Percentiles rank a stretch among this genome's conserved stretches.
Conservation (phyloP, 2,113 vertebrate genomes). For the Pao palembangensis region DNA sequence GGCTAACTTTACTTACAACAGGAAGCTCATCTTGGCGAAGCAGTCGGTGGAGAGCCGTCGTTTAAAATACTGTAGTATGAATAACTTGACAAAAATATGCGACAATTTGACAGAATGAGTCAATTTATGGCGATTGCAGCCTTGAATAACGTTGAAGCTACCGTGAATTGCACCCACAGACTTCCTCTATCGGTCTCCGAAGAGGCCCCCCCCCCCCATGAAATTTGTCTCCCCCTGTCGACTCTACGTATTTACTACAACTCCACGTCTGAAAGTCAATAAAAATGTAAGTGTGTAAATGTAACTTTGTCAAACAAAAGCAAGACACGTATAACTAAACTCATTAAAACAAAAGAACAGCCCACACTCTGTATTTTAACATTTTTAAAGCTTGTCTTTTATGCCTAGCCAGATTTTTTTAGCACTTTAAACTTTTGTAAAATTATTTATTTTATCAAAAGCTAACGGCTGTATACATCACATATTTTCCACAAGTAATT, state of each 20-base stretch:
- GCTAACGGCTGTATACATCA: too few relatives aligned
- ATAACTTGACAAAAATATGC: not conserved
- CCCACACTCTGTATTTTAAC: too few relatives aligned
- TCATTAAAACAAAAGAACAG: too few relatives aligned
- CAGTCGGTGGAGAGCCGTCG: constrained; percentile 14
- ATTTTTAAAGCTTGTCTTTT: too few relatives aligned
- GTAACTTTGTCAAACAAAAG: too few relatives aligned
- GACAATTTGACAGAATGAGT: not conserved
- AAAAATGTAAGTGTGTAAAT: too few relatives aligned
- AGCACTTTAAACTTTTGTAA: too few relatives aligned
- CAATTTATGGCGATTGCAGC: constrained; percentile 29
- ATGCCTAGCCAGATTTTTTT: too few relatives aligned
- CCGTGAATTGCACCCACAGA: constrained; percentile 53
- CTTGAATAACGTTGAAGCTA: constrained; percentile 34
- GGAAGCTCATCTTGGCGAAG: constrained; percentile 75
- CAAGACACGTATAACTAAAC: too few relatives aligned
- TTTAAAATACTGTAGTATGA: not conserved
- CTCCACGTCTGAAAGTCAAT: too few relatives aligned
- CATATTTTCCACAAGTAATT: too few relatives aligned
- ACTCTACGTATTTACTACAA: not conserved
- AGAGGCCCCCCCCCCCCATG: not conserved
- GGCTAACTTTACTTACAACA: constrained; percentile 73
- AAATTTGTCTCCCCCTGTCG: constrained; percentile 36
- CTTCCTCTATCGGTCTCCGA: constrained; percentile 50
- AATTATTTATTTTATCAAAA: too few relatives aligned